Evolutionary conservation across 2,113 vertebrate species (phyloP).

Genomic region (Heteronetta atricapilla): DNA sequence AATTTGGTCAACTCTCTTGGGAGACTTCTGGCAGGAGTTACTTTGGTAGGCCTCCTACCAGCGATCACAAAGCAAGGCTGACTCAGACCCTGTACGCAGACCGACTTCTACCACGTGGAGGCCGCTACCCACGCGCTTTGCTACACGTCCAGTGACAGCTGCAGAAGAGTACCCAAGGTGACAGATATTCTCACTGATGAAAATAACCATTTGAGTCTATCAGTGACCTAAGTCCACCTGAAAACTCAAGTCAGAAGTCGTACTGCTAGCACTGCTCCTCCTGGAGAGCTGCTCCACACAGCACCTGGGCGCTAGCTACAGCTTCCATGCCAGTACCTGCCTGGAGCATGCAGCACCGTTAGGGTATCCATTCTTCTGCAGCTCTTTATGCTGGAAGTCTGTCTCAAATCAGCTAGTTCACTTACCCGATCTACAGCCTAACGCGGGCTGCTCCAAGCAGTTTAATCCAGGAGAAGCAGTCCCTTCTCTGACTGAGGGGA

Average conservation of each 20-base stretch:
- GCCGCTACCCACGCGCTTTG: not conserved
- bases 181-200: not conserved
- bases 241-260: not conserved
- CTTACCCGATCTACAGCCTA: not conserved
- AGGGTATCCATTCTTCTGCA: fast-evolving
- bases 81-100: not conserved
- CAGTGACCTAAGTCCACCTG: not conserved
- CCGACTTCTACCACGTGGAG: not conserved
- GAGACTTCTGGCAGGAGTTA: not conserved
- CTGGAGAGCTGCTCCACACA: not conserved
- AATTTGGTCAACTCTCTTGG: not conserved
- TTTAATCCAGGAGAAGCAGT: not conserved
- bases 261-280: not conserved
- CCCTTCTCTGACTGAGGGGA: not conserved
- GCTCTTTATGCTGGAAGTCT: not conserved
- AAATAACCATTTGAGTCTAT: not conserved
- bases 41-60: not conserved
- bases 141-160: not conserved
- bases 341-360: not conserved
- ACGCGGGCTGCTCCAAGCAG: not conserved
- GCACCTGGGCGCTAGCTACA: not conserved
- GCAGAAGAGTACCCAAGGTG: not conserved
- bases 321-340: not conserved
- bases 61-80: not conserved
- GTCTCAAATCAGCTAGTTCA: not conserved